Evolutionary conservation across 1,140 invertebrate species (phyloP).

Genomic region (Bemisia tabaci): DNA sequence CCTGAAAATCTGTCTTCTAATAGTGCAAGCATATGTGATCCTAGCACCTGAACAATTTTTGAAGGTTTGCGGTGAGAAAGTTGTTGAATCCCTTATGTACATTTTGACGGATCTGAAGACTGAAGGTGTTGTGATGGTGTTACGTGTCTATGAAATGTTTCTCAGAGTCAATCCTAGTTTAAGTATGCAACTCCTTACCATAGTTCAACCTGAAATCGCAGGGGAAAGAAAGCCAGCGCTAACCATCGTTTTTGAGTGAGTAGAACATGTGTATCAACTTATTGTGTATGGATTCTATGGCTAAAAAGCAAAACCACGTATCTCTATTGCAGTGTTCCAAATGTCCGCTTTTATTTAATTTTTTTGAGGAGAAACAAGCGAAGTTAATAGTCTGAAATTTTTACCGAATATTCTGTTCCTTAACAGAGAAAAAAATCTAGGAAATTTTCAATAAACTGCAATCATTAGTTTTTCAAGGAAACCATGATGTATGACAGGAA

Average conservation of each 20-base stretch:
- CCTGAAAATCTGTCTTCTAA: conserved; percentile 56
- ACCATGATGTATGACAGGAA: too few relatives aligned
- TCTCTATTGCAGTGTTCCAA: too few relatives aligned
- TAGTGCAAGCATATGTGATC: conserved; percentile 72
- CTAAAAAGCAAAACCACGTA: too few relatives aligned
- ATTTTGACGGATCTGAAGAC: conserved; percentile 61
- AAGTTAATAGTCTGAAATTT: too few relatives aligned
- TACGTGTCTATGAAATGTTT: conserved; percentile 58
- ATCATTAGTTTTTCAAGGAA: too few relatives aligned
- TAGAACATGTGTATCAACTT: too few relatives aligned
- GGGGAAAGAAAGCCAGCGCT: conserved; percentile 32
- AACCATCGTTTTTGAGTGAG: neutral
- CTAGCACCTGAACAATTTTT: conserved; percentile 66
- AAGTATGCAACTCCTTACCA: conserved; percentile 47
- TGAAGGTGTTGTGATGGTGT: conserved; percentile 59
- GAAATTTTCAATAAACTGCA: too few relatives aligned
- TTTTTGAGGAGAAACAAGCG: too few relatives aligned
- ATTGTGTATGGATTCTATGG: too few relatives aligned
- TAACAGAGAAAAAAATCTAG: too few relatives aligned
- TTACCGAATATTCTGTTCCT: too few relatives aligned
- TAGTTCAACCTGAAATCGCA: conserved; percentile 48
- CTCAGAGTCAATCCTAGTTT: conserved; percentile 46
- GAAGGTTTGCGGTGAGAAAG: conserved; percentile 44
- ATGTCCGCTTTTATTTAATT: too few relatives aligned
- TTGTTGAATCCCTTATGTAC: conserved; percentile 50